Conservation (phyloP, 1,140 invertebrate genomes). For the Pogonomyrmex barbatus region DNA sequence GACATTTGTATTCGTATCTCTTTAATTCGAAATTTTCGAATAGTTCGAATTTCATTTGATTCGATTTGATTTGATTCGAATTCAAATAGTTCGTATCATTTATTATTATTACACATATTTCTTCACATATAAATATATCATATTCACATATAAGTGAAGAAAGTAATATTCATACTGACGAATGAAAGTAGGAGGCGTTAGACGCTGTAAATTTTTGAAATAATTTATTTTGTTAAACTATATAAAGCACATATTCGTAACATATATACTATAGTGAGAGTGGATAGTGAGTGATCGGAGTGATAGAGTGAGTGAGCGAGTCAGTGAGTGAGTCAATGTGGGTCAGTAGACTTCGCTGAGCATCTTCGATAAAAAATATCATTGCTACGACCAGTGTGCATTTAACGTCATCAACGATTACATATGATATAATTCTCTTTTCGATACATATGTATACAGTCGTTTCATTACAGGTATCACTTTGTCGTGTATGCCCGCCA, state of each 20-base stretch:
- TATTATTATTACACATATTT: neutral
- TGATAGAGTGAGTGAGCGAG: conserved; percentile 71
- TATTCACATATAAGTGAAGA: neutral
- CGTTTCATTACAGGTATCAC: conserved; percentile 48
- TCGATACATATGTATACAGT: conserved; percentile 55
- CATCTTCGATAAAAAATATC: conserved; percentile 82
- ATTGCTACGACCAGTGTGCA: conserved; percentile 61
- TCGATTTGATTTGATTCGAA: too few species aligned
- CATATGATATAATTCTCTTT: conserved; percentile 34
- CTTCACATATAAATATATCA: neutral
- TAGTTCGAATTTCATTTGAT: too few species aligned
- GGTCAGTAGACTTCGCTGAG: conserved; percentile 76
- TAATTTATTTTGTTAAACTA: conserved; percentile 82
- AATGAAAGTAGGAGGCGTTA: neutral
- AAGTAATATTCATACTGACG: conserved; percentile 12
- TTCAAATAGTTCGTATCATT: conserved; percentile 9
- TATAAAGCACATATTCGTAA: conserved; percentile 82
- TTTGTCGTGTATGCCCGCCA: conserved; percentile 1
- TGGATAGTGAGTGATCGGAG: conserved; percentile 72
- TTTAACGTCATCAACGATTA: conserved; percentile 53
- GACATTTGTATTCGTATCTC: too few species aligned
- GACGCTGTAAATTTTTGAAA: conserved; percentile 73
- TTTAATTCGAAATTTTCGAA: too few species aligned
- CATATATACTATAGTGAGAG: conserved; percentile 77
- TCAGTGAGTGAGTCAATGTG: conserved; percentile 59